Evolutionary conservation across 2,797 vertebrate genomes (phyloP), one percentile per base, ranked within the genome.

Genomic region (Orientallactaga sibirica): DNA sequence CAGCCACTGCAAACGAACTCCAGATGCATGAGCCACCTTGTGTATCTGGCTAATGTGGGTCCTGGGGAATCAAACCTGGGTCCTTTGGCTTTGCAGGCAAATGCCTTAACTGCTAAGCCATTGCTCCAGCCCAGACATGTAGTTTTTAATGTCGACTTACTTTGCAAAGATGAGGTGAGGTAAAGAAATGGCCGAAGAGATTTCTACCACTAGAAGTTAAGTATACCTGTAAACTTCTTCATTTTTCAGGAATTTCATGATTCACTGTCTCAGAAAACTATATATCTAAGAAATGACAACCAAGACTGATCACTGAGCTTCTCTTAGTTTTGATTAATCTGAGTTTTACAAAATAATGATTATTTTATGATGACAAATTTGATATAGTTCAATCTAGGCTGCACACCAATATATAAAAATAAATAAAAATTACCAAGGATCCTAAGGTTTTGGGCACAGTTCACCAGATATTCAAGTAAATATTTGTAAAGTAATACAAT

Each of bases 291-390:
- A 80, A 94, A 74, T 83, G 78, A n/a, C 10, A 48, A 27, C 64
- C n/a, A 18, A 52, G 8, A 55, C 6, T 5, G 1, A 0, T 37
- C 64, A 18, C 12, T 67, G 27, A 80, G 2, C 75, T 75, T 73
- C 33, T 64, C 16, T 37, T 88, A 86, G 22, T 85, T 83, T 74
- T 16, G 10, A 62, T 55, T 41, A 14, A 14, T 5, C 11, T 58
- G 67, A 67, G 18, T 86, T 95, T 81, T 93, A 1, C 0, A 75
- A 90, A 75, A 58, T 62, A 67, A 75, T 58, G 11, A 71, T 87
- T 55, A 25, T 61, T 95, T 86, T 78, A 67, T 91, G 20, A 48
- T 86, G 3, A 41, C 81, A 82, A 90, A 87, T 78, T n/a, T 77
- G 90, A 55, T 22, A 62, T 11, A 24, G 4, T 68, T 24, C 25